Conservation (phyloP, 2,797 vertebrate genomes). For the Pseudomugil gertrudae region DNA sequence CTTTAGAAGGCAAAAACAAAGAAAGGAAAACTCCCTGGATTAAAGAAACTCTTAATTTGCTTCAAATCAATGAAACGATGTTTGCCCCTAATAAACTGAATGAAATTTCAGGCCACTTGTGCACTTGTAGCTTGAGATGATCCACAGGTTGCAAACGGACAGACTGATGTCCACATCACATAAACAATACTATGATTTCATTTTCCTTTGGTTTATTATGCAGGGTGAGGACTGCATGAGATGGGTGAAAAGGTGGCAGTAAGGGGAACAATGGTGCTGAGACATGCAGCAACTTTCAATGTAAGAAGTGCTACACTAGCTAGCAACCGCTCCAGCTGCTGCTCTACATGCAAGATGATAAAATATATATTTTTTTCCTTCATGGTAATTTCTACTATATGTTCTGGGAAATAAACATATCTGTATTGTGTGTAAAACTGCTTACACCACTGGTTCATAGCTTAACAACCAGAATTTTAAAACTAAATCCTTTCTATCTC, state of each 20-base stretch:
- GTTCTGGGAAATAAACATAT: neutral
- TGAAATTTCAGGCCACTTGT: slow-evolving; percentile 29
- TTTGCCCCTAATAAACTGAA: slow-evolving; percentile 6
- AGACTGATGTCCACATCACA: slow-evolving; percentile 52
- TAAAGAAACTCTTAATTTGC: slow-evolving; percentile 14
- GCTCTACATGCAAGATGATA: neutral
- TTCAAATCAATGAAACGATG: slow-evolving; percentile 6
- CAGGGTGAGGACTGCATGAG: slow-evolving; percentile 54
- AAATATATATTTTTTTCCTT: no score
- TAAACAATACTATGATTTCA: slow-evolving; percentile 35
- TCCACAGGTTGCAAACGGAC: slow-evolving; percentile 59
- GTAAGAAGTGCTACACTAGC: slow-evolving; percentile 56
- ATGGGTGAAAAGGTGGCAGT: slow-evolving; percentile 63
- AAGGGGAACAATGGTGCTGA: slow-evolving; percentile 40
- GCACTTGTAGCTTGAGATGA: slow-evolving; percentile 43
- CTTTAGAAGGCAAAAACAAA: slow-evolving; percentile 41
- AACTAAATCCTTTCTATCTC: neutral
- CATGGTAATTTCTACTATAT: neutral
- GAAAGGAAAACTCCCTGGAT: slow-evolving; percentile 33
- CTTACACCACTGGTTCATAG: neutral
- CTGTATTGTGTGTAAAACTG: neutral
- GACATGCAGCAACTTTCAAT: slow-evolving; percentile 66
- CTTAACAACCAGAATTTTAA: neutral
- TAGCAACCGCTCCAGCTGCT: slow-evolving; percentile 13
- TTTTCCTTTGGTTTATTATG: slow-evolving; percentile 27